These are phyloP conservation scores for Suillia variegata DNA, from an alignment of 2,888 invertebrate genomes.

Conservation along the genomic window DNA sequence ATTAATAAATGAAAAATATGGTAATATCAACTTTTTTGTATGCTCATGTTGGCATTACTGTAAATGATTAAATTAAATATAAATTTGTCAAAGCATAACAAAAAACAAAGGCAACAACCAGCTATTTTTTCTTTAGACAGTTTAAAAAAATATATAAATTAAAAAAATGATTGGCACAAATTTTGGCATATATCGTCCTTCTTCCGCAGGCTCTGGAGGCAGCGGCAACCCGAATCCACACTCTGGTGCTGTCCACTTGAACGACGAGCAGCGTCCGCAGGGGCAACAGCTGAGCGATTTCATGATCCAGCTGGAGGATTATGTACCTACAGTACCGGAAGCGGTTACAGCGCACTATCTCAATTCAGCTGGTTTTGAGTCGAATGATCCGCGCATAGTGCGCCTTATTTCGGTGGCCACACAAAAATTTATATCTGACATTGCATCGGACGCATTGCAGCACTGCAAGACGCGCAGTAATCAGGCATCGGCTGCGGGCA, in stretches of 20 bases:
- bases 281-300: constrained; percentile 89
- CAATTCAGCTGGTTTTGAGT: constrained; percentile 88
- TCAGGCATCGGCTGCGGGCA: constrained; percentile 68
- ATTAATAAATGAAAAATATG: too few species aligned
- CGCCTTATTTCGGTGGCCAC: constrained; percentile 92
- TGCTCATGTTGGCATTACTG: too few species aligned
- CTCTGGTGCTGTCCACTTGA: too few species aligned
- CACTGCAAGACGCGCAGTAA: constrained; percentile 91
- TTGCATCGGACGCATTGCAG: constrained; percentile 95
- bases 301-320: constrained; percentile 89
- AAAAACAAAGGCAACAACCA: too few species aligned
- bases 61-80: too few species aligned
- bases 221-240: constrained; percentile 9
- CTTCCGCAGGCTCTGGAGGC: constrained; percentile 21
- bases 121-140: too few species aligned
- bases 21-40: too few species aligned
- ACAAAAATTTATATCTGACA: constrained; percentile 97
- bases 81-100: too few species aligned
- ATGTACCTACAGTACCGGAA: constrained; percentile 90
- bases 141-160: too few species aligned
- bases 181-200: constrained; percentile 38
- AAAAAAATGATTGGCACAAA: constrained; percentile 36
- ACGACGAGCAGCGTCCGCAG: not conserved
- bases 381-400: constrained; percentile 87
- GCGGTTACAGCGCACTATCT: constrained; percentile 80